A percentile compares a stretch with the other conserved stretches of the same genome.
Conservation (phyloP, 2,888 invertebrate genomes). For the Drosophila longiperda region DNA sequence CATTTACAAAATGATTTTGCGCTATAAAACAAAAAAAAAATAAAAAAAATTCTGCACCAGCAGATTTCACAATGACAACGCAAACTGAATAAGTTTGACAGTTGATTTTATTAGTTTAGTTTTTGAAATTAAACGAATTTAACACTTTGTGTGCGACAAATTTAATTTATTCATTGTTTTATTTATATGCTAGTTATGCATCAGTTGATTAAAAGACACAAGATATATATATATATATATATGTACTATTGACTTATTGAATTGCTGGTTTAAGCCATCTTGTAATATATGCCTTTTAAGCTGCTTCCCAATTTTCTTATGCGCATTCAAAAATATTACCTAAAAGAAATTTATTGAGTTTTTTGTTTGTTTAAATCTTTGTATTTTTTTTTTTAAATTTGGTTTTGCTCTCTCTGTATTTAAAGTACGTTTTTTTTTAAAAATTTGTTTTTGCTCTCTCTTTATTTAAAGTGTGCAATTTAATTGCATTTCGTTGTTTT, state of each 20-base stretch:
- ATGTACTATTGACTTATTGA: too few species aligned
- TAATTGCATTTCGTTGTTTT: conserved; percentile 76
- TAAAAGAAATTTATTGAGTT: neutral
- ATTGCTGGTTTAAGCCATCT: too few species aligned
- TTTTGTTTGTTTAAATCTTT: conserved; percentile 22
- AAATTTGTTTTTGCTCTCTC: conserved; percentile 19
- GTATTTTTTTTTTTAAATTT: conserved; percentile 38
- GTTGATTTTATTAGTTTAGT: conserved; percentile 76
- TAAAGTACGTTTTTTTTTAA: neutral
- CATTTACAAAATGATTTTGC: conserved; percentile 48
- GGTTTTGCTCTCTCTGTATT: neutral
- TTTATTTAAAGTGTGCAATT: conserved; percentile 72
- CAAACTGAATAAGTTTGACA: conserved; percentile 30
- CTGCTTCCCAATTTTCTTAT: too few species aligned
- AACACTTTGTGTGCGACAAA: conserved; percentile 45
- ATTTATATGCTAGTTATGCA: conserved; percentile 11
- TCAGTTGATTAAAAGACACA: neutral
- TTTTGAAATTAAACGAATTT: conserved; percentile 79
- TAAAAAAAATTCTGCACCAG: conserved; percentile 27
- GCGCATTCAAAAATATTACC: too few species aligned
- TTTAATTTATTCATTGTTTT: conserved; percentile 10
- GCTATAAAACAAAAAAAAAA: conserved; percentile 10
- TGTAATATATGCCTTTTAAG: too few species aligned
- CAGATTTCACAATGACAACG: conserved; percentile 32
- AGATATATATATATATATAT: neutral